Conservation (phyloP, 2,888 invertebrate species). For the Synanthedon formicaeformis region DNA sequence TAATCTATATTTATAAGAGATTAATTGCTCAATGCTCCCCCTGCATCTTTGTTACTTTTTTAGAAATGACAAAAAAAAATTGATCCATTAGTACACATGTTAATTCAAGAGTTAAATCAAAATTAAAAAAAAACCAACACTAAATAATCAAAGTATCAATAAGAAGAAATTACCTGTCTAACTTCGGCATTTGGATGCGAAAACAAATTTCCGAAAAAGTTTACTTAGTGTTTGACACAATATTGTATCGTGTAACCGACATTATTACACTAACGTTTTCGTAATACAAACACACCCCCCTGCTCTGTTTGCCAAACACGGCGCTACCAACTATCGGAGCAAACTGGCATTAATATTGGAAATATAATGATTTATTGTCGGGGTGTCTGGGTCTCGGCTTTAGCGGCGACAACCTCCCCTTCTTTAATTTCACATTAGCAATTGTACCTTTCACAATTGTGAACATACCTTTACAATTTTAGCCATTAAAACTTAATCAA, state of each 20-base stretch:
- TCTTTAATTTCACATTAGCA: not conserved
- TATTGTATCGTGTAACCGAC: not conserved
- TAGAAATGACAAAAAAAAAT: too few species aligned
- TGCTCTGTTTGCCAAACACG: not conserved
- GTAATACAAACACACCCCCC: slow-evolving; percentile 17
- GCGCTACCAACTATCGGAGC: slow-evolving; percentile 7
- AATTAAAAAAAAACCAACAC: too few species aligned
- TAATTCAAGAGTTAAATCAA: too few species aligned
- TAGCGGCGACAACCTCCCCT: not conserved
- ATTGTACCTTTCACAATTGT: too few species aligned
- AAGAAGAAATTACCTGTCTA: not conserved
- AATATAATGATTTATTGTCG: slow-evolving; percentile 36
- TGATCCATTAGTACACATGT: too few species aligned
- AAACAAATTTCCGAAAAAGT: not conserved
- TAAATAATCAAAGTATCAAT: not conserved
- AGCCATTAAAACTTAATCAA: too few species aligned
- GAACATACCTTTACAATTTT: too few species aligned
- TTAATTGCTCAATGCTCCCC: too few species aligned
- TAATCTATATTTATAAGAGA: not conserved
- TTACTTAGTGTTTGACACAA: not conserved
- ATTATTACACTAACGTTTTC: slow-evolving; percentile 11
- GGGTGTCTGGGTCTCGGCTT: slow-evolving; percentile 1
- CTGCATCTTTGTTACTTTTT: too few species aligned
- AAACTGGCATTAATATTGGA: slow-evolving; percentile 27
- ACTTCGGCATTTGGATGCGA: not conserved